These are phyloP conservation scores for Disparrhopalites patrizii DNA, from an alignment of 2,888 invertebrate genomes.

Conservation along the genomic window DNA sequence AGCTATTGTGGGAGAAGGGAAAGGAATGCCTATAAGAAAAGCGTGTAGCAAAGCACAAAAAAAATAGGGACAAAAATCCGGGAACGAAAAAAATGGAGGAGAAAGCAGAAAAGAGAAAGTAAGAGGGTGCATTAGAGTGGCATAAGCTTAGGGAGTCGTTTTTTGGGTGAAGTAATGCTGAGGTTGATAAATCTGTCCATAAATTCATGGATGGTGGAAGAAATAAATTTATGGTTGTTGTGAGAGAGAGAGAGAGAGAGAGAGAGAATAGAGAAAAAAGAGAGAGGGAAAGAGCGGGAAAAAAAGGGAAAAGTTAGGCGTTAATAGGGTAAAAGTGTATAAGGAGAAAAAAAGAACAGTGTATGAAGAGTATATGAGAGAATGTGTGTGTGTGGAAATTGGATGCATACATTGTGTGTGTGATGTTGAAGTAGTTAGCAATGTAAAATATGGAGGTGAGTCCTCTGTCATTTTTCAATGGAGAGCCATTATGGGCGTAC, in stretches of 20 bases:
- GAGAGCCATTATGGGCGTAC: conserved; percentile 11
- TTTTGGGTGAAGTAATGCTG: conserved; percentile 11
- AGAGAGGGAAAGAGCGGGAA: neutral
- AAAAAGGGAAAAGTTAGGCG: neutral
- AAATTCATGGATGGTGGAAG: conserved; percentile 13
- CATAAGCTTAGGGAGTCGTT: neutral
- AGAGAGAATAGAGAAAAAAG: neutral
- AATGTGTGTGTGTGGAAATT: neutral
- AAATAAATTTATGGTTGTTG: conserved; percentile 16
- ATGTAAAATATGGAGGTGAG: conserved; percentile 17
- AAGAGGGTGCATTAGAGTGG: conserved; percentile 4
- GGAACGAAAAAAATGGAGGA: too few relatives aligned
- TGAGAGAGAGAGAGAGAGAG: neutral
- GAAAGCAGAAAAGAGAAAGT: neutral
- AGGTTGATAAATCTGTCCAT: conserved; percentile 15
- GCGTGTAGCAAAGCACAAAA: too few relatives aligned
- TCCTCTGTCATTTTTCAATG: conserved; percentile 13
- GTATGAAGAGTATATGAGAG: neutral
- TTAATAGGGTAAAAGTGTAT: conserved; percentile 10
- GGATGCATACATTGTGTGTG: neutral
- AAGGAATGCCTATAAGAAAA: too few relatives aligned
- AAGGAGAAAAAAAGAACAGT: neutral
- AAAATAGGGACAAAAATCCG: too few relatives aligned
- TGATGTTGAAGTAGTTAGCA: neutral
- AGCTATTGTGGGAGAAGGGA: too few relatives aligned